Evolutionary conservation across 2,113 vertebrate species (phyloP).

Genomic region (Sorex fumeus): DNA sequence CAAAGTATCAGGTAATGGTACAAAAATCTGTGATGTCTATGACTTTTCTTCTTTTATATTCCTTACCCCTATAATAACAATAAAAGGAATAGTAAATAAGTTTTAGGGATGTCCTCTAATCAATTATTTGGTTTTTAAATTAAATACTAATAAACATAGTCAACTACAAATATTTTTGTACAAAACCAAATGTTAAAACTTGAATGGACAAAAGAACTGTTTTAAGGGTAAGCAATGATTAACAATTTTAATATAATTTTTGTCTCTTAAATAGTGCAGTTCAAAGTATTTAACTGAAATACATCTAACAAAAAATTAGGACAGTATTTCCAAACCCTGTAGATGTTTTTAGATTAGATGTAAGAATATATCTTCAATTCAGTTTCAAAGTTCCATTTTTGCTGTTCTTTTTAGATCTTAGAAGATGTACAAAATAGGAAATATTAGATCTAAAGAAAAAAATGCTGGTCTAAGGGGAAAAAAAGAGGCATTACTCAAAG

Average conservation of each 20-base stretch:
- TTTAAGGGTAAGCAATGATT: conserved; percentile 6
- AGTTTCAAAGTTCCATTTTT: not conserved
- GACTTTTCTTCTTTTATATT: conserved; percentile 56
- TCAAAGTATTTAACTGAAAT: conserved; percentile 16
- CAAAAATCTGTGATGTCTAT: conserved; percentile 62
- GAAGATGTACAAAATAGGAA: not conserved
- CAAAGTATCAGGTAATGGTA: conserved; percentile 29
- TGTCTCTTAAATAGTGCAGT: not conserved
- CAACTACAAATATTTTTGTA: conserved; percentile 28
- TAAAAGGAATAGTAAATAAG: conserved; percentile 67
- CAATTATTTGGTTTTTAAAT: not conserved
- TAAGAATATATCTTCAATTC: not conserved
- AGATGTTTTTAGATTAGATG: not conserved
- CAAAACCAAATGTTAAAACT: conserved; percentile 38
- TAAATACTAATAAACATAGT: conserved; percentile 58
- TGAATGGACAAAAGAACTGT: not conserved
- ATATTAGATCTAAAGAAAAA: conserved; percentile 38
- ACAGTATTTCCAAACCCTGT: not conserved
- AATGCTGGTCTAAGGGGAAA: not conserved
- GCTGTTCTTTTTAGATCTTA: not conserved
- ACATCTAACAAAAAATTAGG: conserved; percentile 32
- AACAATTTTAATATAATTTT: conserved; percentile 16
- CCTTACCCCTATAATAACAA: conserved; percentile 62
- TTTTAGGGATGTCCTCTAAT: conserved; percentile 56
- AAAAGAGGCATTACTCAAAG: not conserved